Evolutionary conservation across 1,140 invertebrate genomes (phyloP).

Genomic region (Matsumurasca onukii): DNA sequence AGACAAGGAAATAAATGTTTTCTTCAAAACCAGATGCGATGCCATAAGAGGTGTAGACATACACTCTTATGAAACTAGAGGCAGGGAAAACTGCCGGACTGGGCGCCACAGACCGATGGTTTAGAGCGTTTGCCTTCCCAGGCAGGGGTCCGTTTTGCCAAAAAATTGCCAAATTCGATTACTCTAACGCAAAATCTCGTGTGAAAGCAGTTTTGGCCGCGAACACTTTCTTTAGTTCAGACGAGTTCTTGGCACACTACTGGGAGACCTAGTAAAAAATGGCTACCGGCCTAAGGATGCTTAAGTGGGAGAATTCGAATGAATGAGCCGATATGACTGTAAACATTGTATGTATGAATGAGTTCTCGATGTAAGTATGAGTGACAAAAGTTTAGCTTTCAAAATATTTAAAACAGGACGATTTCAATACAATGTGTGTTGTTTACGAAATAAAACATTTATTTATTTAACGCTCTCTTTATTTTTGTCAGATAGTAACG

Average conservation of each 20-base stretch:
- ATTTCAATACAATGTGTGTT: no score
- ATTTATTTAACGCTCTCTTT: no score
- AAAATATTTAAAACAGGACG: no score
- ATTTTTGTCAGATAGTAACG: no score
- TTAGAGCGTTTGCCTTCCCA: background rate
- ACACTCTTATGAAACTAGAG: background rate
- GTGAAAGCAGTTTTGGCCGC: background rate
- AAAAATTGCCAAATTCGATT: background rate
- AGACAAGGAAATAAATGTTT: background rate
- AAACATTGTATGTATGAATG: no score
- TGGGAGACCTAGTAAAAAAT: background rate
- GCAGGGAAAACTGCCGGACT: background rate
- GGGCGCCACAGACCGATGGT: background rate
- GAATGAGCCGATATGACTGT: no score
- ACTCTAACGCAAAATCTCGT: background rate
- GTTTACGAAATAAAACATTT: no score
- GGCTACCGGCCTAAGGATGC: background rate
- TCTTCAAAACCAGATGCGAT: background rate
- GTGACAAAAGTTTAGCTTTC: no score
- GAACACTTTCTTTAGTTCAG: background rate
- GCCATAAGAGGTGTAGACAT: background rate
- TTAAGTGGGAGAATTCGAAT: background rate
- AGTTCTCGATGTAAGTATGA: no score
- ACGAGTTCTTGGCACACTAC: background rate
- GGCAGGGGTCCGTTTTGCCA: background rate